phyloP scores from a whole-genome alignment of 2,113 vertebrate genomes.

The Motacilla tschutschensis region DNA sequence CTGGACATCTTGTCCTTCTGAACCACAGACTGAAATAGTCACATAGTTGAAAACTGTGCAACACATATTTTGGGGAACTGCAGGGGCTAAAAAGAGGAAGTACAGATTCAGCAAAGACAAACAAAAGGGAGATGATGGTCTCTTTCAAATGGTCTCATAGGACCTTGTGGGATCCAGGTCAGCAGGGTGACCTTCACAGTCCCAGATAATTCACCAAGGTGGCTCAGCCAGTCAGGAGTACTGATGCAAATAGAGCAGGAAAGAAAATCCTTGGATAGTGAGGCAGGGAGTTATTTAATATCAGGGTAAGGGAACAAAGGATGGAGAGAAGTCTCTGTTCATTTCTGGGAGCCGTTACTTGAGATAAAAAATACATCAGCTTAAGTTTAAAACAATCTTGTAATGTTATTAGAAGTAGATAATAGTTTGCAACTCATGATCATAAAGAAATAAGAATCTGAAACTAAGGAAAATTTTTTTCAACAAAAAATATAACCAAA shows the following conservation, averaged over 20 bases:
- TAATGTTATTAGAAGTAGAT: background rate
- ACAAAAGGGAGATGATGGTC: background rate
- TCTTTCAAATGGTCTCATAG: background rate
- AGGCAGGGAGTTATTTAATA: background rate
- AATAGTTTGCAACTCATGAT: background rate
- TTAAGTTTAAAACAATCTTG: background rate
- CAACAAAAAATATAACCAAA: background rate
- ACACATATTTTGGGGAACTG: background rate
- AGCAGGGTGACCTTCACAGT: background rate
- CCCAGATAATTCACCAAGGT: background rate
- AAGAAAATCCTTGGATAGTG: background rate
- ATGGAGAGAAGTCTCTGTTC: background rate
- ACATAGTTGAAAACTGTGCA: background rate
- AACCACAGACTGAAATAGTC: background rate
- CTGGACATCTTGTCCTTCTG: background rate
- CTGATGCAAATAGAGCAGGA: background rate
- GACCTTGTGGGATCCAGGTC: background rate
- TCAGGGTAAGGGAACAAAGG: background rate
- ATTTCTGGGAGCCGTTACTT: background rate
- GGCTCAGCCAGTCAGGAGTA: background rate
- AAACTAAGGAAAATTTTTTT: background rate
- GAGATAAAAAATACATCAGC: background rate
- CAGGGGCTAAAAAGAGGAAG: background rate
- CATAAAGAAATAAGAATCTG: background rate
- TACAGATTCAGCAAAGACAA: background rate